Conservation (phyloP, 2,888 invertebrate species). For the Brachypterus glaber region DNA sequence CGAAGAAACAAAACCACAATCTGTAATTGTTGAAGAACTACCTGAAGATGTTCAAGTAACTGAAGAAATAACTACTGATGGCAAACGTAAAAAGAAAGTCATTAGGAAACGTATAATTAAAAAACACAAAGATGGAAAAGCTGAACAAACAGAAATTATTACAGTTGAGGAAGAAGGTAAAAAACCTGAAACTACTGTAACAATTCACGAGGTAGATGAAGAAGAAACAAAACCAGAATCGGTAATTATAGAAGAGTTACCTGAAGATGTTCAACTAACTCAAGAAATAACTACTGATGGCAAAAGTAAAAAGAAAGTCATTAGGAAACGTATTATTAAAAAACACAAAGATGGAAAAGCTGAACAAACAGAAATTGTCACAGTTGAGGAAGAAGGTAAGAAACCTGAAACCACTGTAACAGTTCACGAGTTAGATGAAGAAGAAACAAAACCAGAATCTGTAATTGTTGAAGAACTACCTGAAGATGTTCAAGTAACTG, state of each 20-base stretch:
- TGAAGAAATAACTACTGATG: constrained; percentile 29
- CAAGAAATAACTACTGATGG: constrained; percentile 21
- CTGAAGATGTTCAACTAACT: constrained; percentile 28
- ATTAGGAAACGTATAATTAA: constrained; percentile 25
- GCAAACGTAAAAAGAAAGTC: constrained; percentile 27
- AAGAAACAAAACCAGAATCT: constrained; percentile 22
- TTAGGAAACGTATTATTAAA: constrained; percentile 37
- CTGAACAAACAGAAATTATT: constrained; percentile 37
- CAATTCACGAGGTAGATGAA: constrained; percentile 22
- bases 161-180: constrained; percentile 36
- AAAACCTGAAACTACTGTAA: constrained; percentile 38
- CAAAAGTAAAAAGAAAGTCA: constrained; percentile 25
- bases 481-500: constrained; percentile 25
- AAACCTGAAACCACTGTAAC: constrained; percentile 31
- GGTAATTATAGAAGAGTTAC: constrained; percentile 23
- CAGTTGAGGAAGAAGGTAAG: constrained; percentile 34
- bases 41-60: constrained; percentile 26
- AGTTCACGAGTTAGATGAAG: constrained; percentile 25
- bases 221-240: constrained; percentile 24
- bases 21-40: constrained; percentile 25
- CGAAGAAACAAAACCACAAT: constrained; percentile 14
- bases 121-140: constrained; percentile 22
- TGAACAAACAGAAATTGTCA: constrained; percentile 29
- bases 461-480: constrained; percentile 28
- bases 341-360: constrained; percentile 37